Conservation (phyloP, 2,888 invertebrate genomes). For the Oeneis ivallda region DNA sequence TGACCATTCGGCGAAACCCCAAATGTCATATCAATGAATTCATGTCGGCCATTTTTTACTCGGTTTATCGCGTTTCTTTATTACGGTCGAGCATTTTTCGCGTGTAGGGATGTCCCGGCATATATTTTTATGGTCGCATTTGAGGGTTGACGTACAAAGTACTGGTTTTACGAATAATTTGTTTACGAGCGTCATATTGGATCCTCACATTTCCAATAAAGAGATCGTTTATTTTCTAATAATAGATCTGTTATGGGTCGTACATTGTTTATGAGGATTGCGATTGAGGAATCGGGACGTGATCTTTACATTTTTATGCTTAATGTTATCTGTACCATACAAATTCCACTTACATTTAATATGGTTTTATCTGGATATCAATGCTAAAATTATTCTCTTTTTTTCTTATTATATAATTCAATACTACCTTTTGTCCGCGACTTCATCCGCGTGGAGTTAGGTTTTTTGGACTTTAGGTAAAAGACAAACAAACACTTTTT, state of each 20-base stretch:
- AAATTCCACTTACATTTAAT: constrained; percentile 5
- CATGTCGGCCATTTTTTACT: constrained; percentile 76
- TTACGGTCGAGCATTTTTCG: constrained; percentile 73
- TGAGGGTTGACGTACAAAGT: constrained; percentile 58
- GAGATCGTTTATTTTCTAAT: constrained; percentile 51
- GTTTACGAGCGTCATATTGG: constrained; percentile 75
- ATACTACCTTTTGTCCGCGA: too few relatives aligned
- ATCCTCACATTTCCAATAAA: constrained; percentile 54
- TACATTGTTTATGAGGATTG: constrained; percentile 37
- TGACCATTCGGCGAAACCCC: constrained; percentile 72
- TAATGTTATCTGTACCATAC: constrained; percentile 15
- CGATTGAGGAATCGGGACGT: constrained; percentile 16
- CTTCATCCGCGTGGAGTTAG: too few relatives aligned
- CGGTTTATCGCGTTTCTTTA: constrained; percentile 79
- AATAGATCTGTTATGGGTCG: constrained; percentile 43
- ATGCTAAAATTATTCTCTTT: too few relatives aligned
- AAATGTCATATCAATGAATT: constrained; percentile 82
- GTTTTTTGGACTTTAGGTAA: too few relatives aligned
- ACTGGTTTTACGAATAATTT: constrained; percentile 71
- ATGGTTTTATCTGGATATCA: too few relatives aligned
- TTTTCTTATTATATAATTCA: too few relatives aligned
- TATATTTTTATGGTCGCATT: constrained; percentile 61
- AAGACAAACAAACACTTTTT: too few relatives aligned
- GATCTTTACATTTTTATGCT: constrained; percentile 14
- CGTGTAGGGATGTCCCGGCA: constrained; percentile 47